Percentiles rank a stretch among this genome's conserved stretches.
Conservation (phyloP, 1,140 invertebrate species). For the Papilio polytes region DNA sequence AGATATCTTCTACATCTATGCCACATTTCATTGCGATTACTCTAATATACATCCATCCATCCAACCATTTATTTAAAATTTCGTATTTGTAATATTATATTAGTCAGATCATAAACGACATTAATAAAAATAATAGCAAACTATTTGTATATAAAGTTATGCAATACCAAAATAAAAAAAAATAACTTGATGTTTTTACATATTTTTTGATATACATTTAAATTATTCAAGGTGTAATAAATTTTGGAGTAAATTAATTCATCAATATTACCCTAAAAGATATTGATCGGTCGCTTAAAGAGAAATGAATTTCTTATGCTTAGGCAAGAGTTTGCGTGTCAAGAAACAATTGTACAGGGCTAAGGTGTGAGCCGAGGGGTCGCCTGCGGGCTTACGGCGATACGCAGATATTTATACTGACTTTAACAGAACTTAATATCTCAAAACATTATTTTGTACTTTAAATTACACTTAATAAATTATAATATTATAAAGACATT, state of each 20-base stretch:
- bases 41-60: too few species aligned
- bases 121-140: too few species aligned
- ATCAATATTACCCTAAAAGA: conserved; percentile 17
- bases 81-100: too few species aligned
- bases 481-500: conserved; percentile 3
- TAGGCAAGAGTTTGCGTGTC: conserved; percentile 64
- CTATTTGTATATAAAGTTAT: not conserved
- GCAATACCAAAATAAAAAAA: not conserved
- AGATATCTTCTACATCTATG: too few species aligned
- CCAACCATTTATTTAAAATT: too few species aligned
- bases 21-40: too few species aligned
- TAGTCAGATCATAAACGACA: too few species aligned
- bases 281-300: conserved; percentile 51
- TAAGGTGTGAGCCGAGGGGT: conserved; percentile 48
- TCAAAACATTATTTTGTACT: conserved; percentile 78
- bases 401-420: conserved; percentile 72
- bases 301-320: conserved; percentile 69
- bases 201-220: too few species aligned
- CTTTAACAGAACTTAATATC: conserved; percentile 67
- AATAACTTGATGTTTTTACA: too few species aligned
- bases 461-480: conserved; percentile 19
- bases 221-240: conserved; percentile 4
- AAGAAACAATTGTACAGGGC: conserved; percentile 50
- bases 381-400: conserved; percentile 52
- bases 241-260: not conserved